Percentiles rank a stretch among this genome's conserved stretches.
These are phyloP conservation scores for Monopis laevigella DNA, from an alignment of 2,888 invertebrate genomes.

Conservation along the genomic window DNA sequence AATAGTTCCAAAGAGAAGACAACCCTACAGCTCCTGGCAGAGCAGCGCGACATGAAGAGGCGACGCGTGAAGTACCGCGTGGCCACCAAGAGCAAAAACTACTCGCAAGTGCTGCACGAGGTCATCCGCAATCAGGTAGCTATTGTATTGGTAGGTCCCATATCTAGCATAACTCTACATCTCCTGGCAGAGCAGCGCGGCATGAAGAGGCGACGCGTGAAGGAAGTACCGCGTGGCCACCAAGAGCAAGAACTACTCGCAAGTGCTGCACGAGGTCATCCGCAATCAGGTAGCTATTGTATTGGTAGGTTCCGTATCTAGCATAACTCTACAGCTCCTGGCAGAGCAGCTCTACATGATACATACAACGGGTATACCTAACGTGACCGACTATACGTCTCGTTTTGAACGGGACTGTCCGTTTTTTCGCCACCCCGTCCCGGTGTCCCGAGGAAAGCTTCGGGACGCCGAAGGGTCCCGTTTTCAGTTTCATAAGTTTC, in stretches of 20 bases:
- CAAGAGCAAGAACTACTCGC: constrained; percentile 64
- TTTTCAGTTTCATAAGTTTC: too few relatives aligned
- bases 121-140: constrained; percentile 68
- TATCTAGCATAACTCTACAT: constrained; percentile 44
- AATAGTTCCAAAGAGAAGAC: constrained; percentile 35
- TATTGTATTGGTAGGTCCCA: too few relatives aligned
- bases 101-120: constrained; percentile 67
- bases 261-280: constrained; percentile 68
- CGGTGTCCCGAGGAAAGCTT: too few relatives aligned
- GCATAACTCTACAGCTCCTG: too few relatives aligned
- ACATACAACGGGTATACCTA: too few relatives aligned
- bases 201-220: constrained; percentile 66
- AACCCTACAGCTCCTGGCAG: constrained; percentile 53
- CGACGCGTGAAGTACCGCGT: constrained; percentile 68
- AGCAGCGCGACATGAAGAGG: constrained; percentile 68
- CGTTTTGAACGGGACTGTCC: too few relatives aligned
- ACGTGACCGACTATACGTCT: too few relatives aligned
- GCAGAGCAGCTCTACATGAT: too few relatives aligned
- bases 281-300: constrained; percentile 62
- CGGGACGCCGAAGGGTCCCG: too few relatives aligned
- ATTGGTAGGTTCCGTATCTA: too few relatives aligned
- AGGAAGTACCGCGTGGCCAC: constrained; percentile 68
- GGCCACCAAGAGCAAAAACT: constrained; percentile 63
- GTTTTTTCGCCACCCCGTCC: too few relatives aligned
- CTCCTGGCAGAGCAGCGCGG: constrained; percentile 63